Evolutionary conservation across 2,113 vertebrate genomes (phyloP).

Genomic region (Lamprologus callipterus): DNA sequence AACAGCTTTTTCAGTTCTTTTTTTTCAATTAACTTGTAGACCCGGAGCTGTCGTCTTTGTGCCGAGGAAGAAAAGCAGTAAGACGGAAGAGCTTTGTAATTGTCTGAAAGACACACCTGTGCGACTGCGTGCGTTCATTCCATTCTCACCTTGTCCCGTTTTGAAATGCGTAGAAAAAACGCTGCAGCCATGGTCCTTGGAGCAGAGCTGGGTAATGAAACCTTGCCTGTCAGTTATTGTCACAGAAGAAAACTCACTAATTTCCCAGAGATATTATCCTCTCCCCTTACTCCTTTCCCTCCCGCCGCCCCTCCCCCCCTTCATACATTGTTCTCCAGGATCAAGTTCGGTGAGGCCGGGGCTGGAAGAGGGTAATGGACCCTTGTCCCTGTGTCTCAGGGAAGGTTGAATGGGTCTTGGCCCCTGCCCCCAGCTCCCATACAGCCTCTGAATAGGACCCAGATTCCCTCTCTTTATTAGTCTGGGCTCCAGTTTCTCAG

Average conservation of each 20-base stretch:
- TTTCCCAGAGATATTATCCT: slow-evolving; percentile 60
- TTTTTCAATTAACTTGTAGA: slow-evolving; percentile 24
- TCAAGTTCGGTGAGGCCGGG: slow-evolving; percentile 45
- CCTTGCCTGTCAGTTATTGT: slow-evolving; percentile 30
- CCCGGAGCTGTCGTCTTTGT: not conserved
- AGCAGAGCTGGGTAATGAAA: slow-evolving; percentile 35
- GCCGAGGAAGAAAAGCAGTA: not conserved
- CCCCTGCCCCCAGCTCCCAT: slow-evolving; percentile 24
- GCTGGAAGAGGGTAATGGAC: slow-evolving; percentile 62
- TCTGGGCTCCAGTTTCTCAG: slow-evolving; percentile 74
- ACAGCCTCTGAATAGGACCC: slow-evolving; percentile 57
- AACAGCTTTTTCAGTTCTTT: not conserved
- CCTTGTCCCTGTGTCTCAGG: slow-evolving; percentile 46
- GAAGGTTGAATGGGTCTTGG: slow-evolving; percentile 63
- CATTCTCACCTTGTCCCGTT: slow-evolving; percentile 12
- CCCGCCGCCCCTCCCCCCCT: not conserved
- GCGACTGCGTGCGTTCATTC: not conserved
- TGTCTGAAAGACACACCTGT: slow-evolving; percentile 10
- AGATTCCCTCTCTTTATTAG: slow-evolving; percentile 66
- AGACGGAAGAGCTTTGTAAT: not conserved
- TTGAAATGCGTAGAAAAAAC: not conserved
- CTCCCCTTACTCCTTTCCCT: not conserved
- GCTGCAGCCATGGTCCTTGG: not conserved
- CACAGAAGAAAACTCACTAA: slow-evolving; percentile 13
- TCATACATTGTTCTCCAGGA: slow-evolving; percentile 44